Evolutionary conservation across 2,797 vertebrate genomes (phyloP).

Genomic region (Silurus lanzhouensis): DNA sequence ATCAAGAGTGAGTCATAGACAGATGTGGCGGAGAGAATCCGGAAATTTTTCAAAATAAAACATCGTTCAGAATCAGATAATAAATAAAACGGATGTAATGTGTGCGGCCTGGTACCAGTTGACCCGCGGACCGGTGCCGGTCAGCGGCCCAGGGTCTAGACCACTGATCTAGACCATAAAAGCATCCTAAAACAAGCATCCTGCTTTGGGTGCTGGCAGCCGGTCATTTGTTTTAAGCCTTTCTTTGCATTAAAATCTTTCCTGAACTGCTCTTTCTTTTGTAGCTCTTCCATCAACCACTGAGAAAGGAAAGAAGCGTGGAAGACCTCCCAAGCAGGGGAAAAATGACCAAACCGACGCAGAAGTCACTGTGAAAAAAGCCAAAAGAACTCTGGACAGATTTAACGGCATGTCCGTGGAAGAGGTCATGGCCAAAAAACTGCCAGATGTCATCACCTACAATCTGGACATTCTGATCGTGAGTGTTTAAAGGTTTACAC

Average conservation of each 20-base stretch:
- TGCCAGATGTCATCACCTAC: slow-evolving; percentile 92
- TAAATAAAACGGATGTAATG: too few relatives aligned
- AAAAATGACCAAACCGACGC: slow-evolving; percentile 78
- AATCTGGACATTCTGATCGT: slow-evolving; percentile 97
- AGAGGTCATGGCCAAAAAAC: slow-evolving; percentile 91
- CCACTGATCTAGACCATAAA: too few relatives aligned
- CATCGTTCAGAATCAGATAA: too few relatives aligned
- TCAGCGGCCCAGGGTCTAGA: too few relatives aligned
- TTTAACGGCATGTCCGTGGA: slow-evolving; percentile 94
- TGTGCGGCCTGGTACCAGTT: too few relatives aligned
- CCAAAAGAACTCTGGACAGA: slow-evolving; percentile 90
- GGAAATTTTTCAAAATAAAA: too few relatives aligned
- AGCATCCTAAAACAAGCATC: too few relatives aligned
- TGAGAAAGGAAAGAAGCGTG: slow-evolving; percentile 83
- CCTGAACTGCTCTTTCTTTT: background rate
- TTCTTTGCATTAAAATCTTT: background rate
- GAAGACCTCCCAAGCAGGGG: slow-evolving; percentile 71
- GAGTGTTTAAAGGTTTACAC: slow-evolving; percentile 67
- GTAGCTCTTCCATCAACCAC: slow-evolving; percentile 61
- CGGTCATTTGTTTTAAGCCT: too few relatives aligned
- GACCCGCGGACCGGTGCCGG: too few relatives aligned
- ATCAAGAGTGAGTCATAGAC: too few relatives aligned
- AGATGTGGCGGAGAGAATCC: too few relatives aligned
- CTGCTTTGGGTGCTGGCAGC: too few relatives aligned
- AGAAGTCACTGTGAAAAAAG: slow-evolving; percentile 83